Base-by-base conservation (phyloP, 2,797 vertebrate genomes). In the Lates japonicus region DNA sequence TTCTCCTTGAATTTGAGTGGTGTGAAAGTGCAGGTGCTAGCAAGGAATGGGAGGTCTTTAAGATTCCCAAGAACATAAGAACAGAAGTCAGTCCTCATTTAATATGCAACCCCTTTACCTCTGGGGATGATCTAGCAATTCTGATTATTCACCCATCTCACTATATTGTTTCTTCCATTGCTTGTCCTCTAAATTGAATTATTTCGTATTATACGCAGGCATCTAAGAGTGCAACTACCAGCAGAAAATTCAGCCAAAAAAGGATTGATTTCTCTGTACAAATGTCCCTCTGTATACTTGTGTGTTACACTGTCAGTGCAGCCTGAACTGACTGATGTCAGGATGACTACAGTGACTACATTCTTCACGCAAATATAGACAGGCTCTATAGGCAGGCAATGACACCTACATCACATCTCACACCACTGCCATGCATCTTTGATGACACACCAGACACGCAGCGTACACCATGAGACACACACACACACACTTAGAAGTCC, bases 381-480 rank as follows among this genome's bases (percentile, higher is more conserved):
- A 13, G 31, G 22, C 37, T 80, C 41, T 19, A 60, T 29, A 70
- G 39, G 59, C 66, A 37, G 48, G 39, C 20, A 1, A 52, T 14
- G 58, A 73, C 76, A 63, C 58, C 62, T 55, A 55, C 39, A 48
- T 72, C 74, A 61, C 66, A 75, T 61, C 76, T 79, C 52, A 75
- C 22, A 57, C 25, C 68, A 44, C 46, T 17, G 58, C 49, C 46
- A 80, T 58, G 60, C 76, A 85, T 82, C 60, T 76, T 60, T 77
- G 41, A 87, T 81, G 75, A 77, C 83, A 76, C 1, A 25, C 13
- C 54, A 79, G 33, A 70, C n/a, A 46, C 11, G 19, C 48, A 44
- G 70, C 46, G 42, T 35, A 55, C 54, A 46, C 76, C 9, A 12
- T 16, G 33, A 41, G 31, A 3, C 42, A 54, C 5, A 25, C 61